Evolutionary conservation across 2,888 invertebrate species (phyloP), one percentile per base, ranked within the genome.

Genomic region (Orthonevra nobilis): DNA sequence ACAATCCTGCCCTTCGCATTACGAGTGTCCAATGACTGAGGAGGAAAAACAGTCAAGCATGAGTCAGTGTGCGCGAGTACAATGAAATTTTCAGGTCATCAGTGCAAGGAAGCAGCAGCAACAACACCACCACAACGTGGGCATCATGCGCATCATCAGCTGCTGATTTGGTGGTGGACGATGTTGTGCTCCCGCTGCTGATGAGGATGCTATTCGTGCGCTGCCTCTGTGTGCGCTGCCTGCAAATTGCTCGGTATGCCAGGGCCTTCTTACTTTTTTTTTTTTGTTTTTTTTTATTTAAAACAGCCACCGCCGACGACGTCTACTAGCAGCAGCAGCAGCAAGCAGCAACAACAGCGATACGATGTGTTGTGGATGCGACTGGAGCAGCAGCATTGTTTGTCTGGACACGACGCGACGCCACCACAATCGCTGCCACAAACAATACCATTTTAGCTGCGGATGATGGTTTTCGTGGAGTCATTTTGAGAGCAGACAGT

Each of bases 201-300:
- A 20, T 4, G 40, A 1, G 9, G 61, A 17, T 42, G 63, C 23
- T 23, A 19, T 9, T 30, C 42, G 7, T 44, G 28, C 32, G 46
- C 61, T 54, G 63, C 63, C 42, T 36, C 46, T 66, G 52, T 66
- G 66, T 73, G 54, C 54, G 42, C 56, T 61, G 61, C 34, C 68
- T 68, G 54, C 73, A 79, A 79, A 79, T 79, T 79, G 73, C 66
- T 73, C 60, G 70, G 75, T 69, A 75, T 75, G 61, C 68, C 73
- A 79, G 79, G 79, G 73, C 61, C 54, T 70, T 60, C 73, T 48
- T 73, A 14, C 20, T 30, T 61, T 66, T 54, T 46, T 5, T 72
- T 66, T 54, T 46, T 5, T 72, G 26, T 60, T 70, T 26, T n/a
- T n/a, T 77, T 66, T 72, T 66, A 34, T 66, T 66, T 61, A 20